Conservation (phyloP, 2,888 invertebrate genomes). For the Pterobdella sp. region DNA sequence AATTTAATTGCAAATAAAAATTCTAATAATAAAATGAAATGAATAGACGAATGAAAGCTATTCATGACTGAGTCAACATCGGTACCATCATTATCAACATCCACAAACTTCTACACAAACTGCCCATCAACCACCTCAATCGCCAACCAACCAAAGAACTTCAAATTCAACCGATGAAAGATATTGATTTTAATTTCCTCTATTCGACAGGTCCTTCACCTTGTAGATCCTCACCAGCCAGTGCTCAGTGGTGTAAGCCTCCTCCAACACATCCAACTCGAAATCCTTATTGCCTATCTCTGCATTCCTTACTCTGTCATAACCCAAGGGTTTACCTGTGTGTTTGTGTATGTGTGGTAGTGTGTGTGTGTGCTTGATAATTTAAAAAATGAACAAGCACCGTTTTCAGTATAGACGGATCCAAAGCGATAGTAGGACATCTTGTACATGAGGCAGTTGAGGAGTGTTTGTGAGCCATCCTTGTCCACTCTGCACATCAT, state of each 20-base stretch:
- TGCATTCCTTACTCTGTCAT: slow-evolving; percentile 87
- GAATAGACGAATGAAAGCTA: too few species aligned
- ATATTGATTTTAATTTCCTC: slow-evolving; percentile 42
- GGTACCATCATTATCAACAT: too few species aligned
- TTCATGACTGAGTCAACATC: too few species aligned
- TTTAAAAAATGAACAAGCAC: slow-evolving; percentile 53
- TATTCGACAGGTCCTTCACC: slow-evolving; percentile 84
- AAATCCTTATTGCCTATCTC: slow-evolving; percentile 99
- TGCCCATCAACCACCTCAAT: too few species aligned
- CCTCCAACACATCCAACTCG: slow-evolving; percentile 92
- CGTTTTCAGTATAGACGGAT: slow-evolving; percentile 87
- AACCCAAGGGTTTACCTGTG: slow-evolving; percentile 82
- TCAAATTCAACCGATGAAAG: too few species aligned
- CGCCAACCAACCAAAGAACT: too few species aligned
- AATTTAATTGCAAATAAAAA: too few species aligned
- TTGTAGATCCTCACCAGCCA: slow-evolving; percentile 97
- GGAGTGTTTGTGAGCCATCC: slow-evolving; percentile 78
- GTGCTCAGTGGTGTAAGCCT: slow-evolving; percentile 97
- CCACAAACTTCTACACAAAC: too few species aligned
- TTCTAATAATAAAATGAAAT: too few species aligned
- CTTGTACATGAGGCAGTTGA: slow-evolving; percentile 98
- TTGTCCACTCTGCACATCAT: slow-evolving; percentile 66
- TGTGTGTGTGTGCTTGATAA: not conserved
- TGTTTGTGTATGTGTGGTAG: slow-evolving; percentile 9
- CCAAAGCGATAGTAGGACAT: slow-evolving; percentile 98